Conservation (phyloP, 2,113 vertebrate species). For the Odocoileus hemionus region DNA sequence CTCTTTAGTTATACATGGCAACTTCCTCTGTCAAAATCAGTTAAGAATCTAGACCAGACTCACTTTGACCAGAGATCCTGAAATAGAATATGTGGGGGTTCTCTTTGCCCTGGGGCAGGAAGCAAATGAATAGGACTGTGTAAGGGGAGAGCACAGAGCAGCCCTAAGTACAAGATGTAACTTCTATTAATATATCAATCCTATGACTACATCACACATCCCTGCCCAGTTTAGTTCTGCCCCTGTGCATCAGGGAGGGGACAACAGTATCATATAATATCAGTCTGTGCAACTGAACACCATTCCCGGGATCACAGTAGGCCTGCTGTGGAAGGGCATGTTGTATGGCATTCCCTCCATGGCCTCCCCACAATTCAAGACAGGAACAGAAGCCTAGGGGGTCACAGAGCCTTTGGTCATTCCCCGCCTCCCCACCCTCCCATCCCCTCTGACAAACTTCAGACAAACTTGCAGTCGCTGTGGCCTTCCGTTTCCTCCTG, state of each 20-base stretch:
- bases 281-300: background rate
- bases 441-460: background rate
- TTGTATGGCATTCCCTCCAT: rapidly evolving
- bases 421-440: background rate
- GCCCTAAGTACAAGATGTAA: background rate
- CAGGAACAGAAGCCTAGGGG: background rate
- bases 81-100: background rate
- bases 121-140: background rate
- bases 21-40: background rate
- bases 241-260: background rate
- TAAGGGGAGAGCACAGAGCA: background rate
- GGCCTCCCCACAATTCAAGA: background rate
- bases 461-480: background rate
- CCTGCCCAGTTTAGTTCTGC: background rate
- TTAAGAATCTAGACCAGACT: background rate
- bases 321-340: background rate
- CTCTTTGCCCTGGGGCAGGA: background rate
- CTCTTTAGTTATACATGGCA: background rate
- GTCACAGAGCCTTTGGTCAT: background rate
- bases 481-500: background rate
- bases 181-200: background rate
- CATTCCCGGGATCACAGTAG: background rate
- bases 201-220: rapidly evolving
- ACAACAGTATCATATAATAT: rapidly evolving
- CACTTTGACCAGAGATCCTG: background rate